Evolutionary conservation across 2,113 vertebrate species (phyloP).

Genomic region (Odontophorus gujanensis): DNA sequence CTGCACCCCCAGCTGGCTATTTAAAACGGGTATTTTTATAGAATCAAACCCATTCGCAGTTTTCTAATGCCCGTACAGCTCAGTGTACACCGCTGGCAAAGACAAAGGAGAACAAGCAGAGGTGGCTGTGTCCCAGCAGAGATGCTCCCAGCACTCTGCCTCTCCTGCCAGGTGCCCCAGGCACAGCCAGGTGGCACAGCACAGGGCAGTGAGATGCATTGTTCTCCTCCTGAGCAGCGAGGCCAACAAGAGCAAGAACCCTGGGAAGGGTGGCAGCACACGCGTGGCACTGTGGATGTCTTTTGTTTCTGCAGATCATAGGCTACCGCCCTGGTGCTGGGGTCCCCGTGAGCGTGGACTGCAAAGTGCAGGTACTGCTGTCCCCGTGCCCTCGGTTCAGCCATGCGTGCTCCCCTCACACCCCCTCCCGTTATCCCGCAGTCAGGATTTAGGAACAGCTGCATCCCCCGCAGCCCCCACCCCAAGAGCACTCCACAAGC

Average conservation of each 20-base stretch:
- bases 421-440: accelerated
- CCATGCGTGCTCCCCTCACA: accelerated
- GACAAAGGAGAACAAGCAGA: not conserved
- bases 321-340: conserved; percentile 92
- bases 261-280: accelerated
- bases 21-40: not conserved
- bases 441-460: not conserved
- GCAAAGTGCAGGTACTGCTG: conserved; percentile 86
- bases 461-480: not conserved
- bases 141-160: not conserved
- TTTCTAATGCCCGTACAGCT: not conserved
- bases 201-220: not conserved
- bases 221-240: not conserved
- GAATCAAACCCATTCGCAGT: not conserved
- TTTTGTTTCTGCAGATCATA: conserved; percentile 84
- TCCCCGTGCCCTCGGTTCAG: not conserved
- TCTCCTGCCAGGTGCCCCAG: not conserved
- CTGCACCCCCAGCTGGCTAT: not conserved
- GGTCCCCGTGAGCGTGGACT: conserved; percentile 87
- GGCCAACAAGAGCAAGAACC: not conserved
- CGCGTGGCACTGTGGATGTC: not conserved
- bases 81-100: not conserved
- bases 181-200: accelerated
- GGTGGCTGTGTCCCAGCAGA: not conserved
- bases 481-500: not conserved